Base-by-base conservation (phyloP, 2,888 invertebrate genomes). In the Tetragnatha montana region DNA sequence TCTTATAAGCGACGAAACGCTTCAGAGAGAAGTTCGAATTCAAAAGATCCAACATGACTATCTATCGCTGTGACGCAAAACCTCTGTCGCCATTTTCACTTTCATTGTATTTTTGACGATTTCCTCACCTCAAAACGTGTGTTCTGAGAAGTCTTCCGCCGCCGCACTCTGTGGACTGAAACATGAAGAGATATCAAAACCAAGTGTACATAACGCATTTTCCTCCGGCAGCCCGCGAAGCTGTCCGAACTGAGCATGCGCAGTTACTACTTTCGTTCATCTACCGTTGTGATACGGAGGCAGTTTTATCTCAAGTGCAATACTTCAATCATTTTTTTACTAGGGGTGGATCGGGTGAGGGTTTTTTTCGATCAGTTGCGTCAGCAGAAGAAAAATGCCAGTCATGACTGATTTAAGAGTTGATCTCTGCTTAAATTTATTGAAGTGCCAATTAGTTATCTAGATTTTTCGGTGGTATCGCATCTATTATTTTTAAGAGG, bases 101-200 rank as follows among this genome's bases (percentile, higher is more conserved):
- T 1, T 35, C n/a, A n/a, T n/a, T n/a, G n/a, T n/a, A n/a, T 35
- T 4, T 35, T 4, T 35, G 35, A 35, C 35, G 35, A 8, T 60
- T 60, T 17, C 60, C 60, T 60, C 60, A 60, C 17, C 60, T 60
- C 35, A 10, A 12, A 17, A 17, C 17, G 10, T 60, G 60, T 60
- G 60, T 60, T 17, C 17, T 60, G 60, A 60, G 17, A 60, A 60
- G 60, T 60, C 60, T 60, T 60, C 60, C 60, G 60, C 60, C 14
- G 60, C 14, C 14, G 8, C n/a, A n/a, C n/a, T n/a, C 35, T 75
- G 75, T n/a, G n/a, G n/a, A 47, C 50, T 78, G 8, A 14, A 60
- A 60, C 60, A 78, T 60, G 60, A 60, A 60, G 4, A 21, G 19
- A 78, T 78, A 78, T 78, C 78, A 78, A 78, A 78, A 78, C 17